A percentile compares a stretch with the other conserved stretches of the same genome.
These are phyloP conservation scores for Drosophila lacicola DNA, from an alignment of 2,888 invertebrate genomes.

Conservation along the genomic window DNA sequence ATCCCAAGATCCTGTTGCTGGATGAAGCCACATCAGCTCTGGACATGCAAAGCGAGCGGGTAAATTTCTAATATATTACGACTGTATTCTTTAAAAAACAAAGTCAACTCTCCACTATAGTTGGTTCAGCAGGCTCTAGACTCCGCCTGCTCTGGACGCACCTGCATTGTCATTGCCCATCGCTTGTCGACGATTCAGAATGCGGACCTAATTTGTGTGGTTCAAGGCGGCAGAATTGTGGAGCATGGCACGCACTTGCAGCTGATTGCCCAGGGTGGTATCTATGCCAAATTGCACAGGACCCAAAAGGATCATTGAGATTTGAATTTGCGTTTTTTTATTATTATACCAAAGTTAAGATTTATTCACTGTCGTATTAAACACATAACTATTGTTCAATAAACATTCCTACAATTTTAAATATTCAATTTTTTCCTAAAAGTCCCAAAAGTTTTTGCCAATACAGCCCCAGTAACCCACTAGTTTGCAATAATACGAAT, in stretches of 20 bases:
- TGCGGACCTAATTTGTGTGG: conserved; percentile 93
- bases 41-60: conserved; percentile 89
- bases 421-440: background rate
- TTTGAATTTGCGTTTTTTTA: background rate
- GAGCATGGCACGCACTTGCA: conserved; percentile 92
- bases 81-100: background rate
- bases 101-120: conserved; percentile 26
- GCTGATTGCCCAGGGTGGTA: conserved; percentile 88
- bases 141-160: conserved; percentile 91
- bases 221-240: conserved; percentile 90
- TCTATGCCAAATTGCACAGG: conserved; percentile 89
- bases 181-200: conserved; percentile 93
- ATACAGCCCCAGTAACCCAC: background rate
- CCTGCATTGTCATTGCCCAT: conserved; percentile 95
- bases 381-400: conserved; percentile 23
- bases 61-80: conserved; percentile 1
- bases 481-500: too few relatives aligned
- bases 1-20: conserved; percentile 90
- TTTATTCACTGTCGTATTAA: conserved; percentile 14
- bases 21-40: conserved; percentile 93
- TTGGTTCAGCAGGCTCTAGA: conserved; percentile 94
- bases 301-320: conserved; percentile 85
- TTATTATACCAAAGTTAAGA: conserved; percentile 10
- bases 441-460: background rate
- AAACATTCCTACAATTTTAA: conserved; percentile 23